Evolutionary conservation across 2,797 vertebrate genomes (phyloP), one percentile per base, ranked within the genome.

Genomic region (Danio jaintianensis): DNA sequence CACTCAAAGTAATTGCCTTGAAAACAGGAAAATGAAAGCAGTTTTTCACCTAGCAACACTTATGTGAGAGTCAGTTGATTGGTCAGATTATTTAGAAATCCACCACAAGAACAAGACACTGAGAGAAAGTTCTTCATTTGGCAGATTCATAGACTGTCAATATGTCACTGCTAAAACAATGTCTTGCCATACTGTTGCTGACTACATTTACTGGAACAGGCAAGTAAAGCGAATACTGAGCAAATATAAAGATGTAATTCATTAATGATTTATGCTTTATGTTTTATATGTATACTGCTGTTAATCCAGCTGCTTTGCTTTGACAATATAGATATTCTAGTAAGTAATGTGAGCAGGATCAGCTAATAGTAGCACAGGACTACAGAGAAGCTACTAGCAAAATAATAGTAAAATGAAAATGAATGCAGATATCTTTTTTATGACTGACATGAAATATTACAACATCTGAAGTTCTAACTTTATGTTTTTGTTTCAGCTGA

Each of bases 401-500:
- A 62, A 22, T 4, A 20, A 56, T 56, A 56, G 15, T 11, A 62
- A 62, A n/a, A 15, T 22, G 13, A 4, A 0, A 1, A 22, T 56
- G 1, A 56, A 56, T 22, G 12, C 10, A 63, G 2, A 12, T 1
- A 61, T 64, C n/a, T 48, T 64, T 36, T 67, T 0, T 56, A 2
- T 5, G 2, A 0, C n/a, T 67, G 5, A 36, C 7, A 5, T n/a
- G 2, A 56, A 42, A 50, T 13, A 4, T 40, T 15, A 0, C 11
- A 15, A 36, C 0, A 45, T 20, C 6, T 36, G 8, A 38, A 66
- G 66, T 6, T 58, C 18, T 12, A 13, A 29, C 3, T 29, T 29
- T 29, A 59, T 20, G 6, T 52, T 29, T 3, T 82, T 3, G 71
- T 73, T 55, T 61, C 75, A 15, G 78, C 75, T 5, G 1, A 40